Conservation (phyloP, 2,888 invertebrate species). For the Leptinotarsa peninsularis region DNA sequence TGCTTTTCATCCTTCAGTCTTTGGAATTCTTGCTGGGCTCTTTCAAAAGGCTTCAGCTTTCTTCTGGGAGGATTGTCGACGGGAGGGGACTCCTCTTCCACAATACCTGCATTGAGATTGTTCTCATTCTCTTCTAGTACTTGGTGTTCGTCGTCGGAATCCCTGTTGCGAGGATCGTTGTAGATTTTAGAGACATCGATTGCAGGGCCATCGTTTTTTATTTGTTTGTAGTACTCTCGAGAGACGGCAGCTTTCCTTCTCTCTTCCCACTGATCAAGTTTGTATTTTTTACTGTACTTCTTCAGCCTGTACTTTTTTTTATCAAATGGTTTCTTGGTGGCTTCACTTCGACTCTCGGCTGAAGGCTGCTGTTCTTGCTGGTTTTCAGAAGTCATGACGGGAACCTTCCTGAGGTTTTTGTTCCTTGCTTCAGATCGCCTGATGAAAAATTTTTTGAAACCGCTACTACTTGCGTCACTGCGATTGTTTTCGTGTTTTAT, state of each 20-base stretch:
- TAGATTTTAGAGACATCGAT: conserved; percentile 70
- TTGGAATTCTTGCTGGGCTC: conserved; percentile 70
- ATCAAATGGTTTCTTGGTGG: conserved; percentile 72
- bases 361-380: conserved; percentile 5
- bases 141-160: conserved; percentile 36
- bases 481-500: conserved; percentile 28
- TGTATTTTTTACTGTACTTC: conserved; percentile 78
- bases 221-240: conserved; percentile 71
- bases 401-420: not conserved
- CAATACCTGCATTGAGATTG: conserved; percentile 43
- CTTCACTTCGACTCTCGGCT: too few species aligned
- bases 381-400: not conserved
- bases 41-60: conserved; percentile 62
- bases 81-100: conserved; percentile 1
- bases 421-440: not conserved
- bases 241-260: conserved; percentile 72
- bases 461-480: conserved; percentile 24
- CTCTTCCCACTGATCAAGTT: conserved; percentile 77
- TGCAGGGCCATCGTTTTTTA: conserved; percentile 64
- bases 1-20: conserved; percentile 71
- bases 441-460: conserved; percentile 36
- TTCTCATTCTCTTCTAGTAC: conserved; percentile 47
- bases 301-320: conserved; percentile 76
- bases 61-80: conserved; percentile 17
- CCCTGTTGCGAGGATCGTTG: conserved; percentile 52